These are phyloP conservation scores for Hypselothyrea guttata DNA, from an alignment of 2,888 invertebrate genomes.

Conservation along the genomic window DNA sequence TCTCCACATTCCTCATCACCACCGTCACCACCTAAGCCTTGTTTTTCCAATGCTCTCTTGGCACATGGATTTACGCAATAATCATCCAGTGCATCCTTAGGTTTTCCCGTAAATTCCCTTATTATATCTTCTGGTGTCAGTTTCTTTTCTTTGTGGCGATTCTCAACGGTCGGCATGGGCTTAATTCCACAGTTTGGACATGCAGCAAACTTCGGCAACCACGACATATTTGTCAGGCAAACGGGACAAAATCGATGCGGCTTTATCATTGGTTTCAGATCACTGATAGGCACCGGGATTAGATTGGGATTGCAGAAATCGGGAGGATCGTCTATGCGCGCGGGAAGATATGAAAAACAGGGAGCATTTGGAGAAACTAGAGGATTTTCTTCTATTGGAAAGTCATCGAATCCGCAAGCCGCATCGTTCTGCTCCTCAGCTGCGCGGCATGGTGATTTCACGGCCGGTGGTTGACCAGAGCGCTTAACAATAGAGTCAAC, in stretches of 20 bases:
- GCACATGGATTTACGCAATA: slow-evolving; percentile 49
- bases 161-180: slow-evolving; percentile 69
- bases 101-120: slow-evolving; percentile 62
- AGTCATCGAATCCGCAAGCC: background rate
- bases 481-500: slow-evolving; percentile 25
- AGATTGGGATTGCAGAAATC: slow-evolving; percentile 36
- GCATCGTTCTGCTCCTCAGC: slow-evolving; percentile 1
- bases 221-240: slow-evolving; percentile 78
- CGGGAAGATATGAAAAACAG: slow-evolving; percentile 36
- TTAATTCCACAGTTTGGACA: slow-evolving; percentile 79
- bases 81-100: slow-evolving; percentile 24
- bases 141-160: slow-evolving; percentile 64
- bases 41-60: background rate
- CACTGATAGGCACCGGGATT: slow-evolving; percentile 43
- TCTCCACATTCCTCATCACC: background rate
- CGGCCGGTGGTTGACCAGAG: slow-evolving; percentile 19
- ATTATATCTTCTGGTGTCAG: slow-evolving; percentile 74
- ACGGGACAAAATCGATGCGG: slow-evolving; percentile 74
- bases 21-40: too few species aligned
- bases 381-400: slow-evolving; percentile 2
- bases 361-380: slow-evolving; percentile 3
- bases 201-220: slow-evolving; percentile 82
- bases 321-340: slow-evolving; percentile 7
- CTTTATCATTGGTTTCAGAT: slow-evolving; percentile 32
- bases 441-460: slow-evolving; percentile 33